Base-by-base conservation (phyloP, 2,797 vertebrate genomes). In the Epinephelus awoara region DNA sequence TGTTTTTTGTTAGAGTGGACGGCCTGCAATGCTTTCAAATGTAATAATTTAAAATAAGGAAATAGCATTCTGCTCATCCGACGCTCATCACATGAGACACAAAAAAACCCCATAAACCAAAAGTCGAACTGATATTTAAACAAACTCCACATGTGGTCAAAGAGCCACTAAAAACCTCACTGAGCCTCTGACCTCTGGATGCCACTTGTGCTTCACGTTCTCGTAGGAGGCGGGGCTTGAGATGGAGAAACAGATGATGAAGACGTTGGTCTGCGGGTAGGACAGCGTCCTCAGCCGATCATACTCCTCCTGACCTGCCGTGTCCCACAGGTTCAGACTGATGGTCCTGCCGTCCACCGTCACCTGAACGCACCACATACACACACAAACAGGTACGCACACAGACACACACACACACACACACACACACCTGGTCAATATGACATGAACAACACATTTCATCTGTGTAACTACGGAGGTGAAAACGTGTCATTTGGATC, bases 271-370 rank as follows among this genome's bases (percentile, higher is more conserved):
- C 84, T 98, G 96, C 0, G 96, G 96, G 67, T 97, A 99, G 0
- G 97, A 98, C 17, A 97, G 95, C 0, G 96, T 98, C 88, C 96
- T 94, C 78, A 98, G 94, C 8, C 96, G 94, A 92, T 98, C 97
- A 4, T 97, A 98, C 59, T 98, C 97, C 91, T 99, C 97, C 89
- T 99, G 97, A 3, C 97, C 97, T 0, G 97, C 97, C 3, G 97
- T 97, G 94, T 98, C 97, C 98, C 97, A 98, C 72, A 98, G 95
- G 75, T 97, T 97, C 82, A 97, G 95, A 90, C 96, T 98, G 82
- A 98, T 93, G n/a, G 94, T 94, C 82, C 97, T 92, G 46, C 96
- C 93, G n/a, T 98, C 97, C 72, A 98, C 96, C 0, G 96, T 97
- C 94, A 97, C 97, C 94, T 98, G 97, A 69, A 96, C 84, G 4